Conservation (phyloP, 2,113 vertebrate genomes). For the Hippocampus guttulatus region DNA sequence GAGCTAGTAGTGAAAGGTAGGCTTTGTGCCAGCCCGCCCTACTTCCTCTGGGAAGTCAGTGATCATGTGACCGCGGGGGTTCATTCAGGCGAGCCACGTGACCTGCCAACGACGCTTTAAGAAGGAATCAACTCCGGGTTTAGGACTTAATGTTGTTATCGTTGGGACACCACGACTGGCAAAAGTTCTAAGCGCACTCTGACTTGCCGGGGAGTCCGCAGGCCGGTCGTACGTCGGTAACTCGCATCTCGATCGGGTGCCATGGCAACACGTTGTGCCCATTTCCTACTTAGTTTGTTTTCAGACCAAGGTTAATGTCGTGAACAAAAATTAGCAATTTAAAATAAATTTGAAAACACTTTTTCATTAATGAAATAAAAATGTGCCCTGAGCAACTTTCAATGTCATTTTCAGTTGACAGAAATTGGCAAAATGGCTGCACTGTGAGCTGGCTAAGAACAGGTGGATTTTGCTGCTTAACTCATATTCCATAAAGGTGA, state of each 20-base stretch:
- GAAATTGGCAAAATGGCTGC: no score
- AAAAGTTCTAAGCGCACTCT: neutral
- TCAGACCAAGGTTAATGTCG: no score
- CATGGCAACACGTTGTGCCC: neutral
- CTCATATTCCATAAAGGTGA: no score
- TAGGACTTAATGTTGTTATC: conserved; percentile 4
- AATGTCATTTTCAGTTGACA: no score
- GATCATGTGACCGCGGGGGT: conserved; percentile 2
- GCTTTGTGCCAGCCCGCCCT: conserved; percentile 48
- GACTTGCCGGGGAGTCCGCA: neutral
- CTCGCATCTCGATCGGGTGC: neutral
- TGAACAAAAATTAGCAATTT: no score
- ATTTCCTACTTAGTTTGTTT: neutral
- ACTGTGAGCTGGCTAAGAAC: no score
- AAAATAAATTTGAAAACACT: no score
- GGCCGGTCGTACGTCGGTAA: neutral
- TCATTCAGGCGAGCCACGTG: conserved; percentile 8
- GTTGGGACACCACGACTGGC: neutral
- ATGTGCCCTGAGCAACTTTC: no score
- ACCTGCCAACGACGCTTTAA: neutral
- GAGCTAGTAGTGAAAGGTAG: conserved; percentile 54
- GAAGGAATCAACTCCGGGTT: neutral
- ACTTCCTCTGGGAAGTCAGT: conserved; percentile 56
- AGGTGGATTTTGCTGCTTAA: no score
- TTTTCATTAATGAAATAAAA: no score